These are phyloP conservation scores for Engystomops pustulosus DNA, from an alignment of 2,113 vertebrate genomes.

Conservation along the genomic window DNA sequence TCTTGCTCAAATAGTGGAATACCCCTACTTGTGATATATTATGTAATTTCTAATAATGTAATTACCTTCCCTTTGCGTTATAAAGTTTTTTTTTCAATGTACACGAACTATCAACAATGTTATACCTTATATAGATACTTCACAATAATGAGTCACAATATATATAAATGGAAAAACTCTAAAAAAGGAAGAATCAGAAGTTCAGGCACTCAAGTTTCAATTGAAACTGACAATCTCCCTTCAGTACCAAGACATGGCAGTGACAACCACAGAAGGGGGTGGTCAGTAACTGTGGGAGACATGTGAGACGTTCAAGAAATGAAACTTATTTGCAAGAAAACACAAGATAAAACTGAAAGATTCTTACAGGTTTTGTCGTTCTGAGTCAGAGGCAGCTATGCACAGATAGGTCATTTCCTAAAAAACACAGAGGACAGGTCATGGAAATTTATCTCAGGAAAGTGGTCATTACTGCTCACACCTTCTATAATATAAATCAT, in stretches of 20 bases:
- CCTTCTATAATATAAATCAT: background rate
- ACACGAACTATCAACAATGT: background rate
- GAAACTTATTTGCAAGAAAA: background rate
- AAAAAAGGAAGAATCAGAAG: background rate
- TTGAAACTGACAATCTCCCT: background rate
- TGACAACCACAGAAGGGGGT: background rate
- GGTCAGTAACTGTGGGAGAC: background rate
- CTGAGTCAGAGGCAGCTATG: constrained; percentile 83
- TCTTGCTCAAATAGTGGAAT: too few species aligned
- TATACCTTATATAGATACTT: background rate
- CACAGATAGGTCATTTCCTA: constrained; percentile 88
- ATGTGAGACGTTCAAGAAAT: background rate
- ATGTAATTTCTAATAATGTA: too few species aligned
- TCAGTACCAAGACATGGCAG: background rate
- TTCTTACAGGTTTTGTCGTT: constrained; percentile 84
- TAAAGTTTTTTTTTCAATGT: too few species aligned
- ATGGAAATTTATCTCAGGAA: too few species aligned
- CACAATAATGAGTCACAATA: background rate
- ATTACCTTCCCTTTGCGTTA: too few species aligned
- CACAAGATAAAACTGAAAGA: constrained; percentile 45
- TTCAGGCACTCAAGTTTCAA: background rate
- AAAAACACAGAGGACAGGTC: background rate
- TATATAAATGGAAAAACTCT: background rate
- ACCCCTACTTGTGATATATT: too few species aligned
- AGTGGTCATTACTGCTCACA: rapidly evolving